Base-by-base conservation (phyloP, 2,797 vertebrate species). In the Denticeps clupeoides region DNA sequence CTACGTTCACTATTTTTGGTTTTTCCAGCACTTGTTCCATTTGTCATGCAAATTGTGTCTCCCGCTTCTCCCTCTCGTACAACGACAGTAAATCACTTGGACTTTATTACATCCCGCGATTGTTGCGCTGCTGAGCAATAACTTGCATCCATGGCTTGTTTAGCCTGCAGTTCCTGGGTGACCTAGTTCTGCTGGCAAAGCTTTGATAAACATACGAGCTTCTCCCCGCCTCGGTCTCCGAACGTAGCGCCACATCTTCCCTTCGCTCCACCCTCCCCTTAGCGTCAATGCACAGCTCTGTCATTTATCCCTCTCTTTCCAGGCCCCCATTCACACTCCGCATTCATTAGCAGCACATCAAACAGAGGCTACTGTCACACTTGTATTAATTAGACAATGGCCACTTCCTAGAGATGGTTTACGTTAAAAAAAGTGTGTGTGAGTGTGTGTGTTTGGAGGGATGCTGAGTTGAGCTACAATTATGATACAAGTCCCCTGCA, bases 121-220 rank as follows among this genome's bases (percentile, higher is more conserved):
- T 48, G 41, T 53, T 35, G 27, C 16, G 18, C 15, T 22, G 49
- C 6, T 15, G 24, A 56, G 55, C 40, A 46, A 27, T 41, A 47
- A 45, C 23, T 52, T 18, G 43, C 46, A 28, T 53, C 53, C 51
- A 49, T 48, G 52, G 22, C 29, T 43, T 51, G 49, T 58, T 62
- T 48, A 48, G 53, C 37, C 48, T 61, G 41, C 18, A 61, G 53
- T 56, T 53, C 29, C 38, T 48, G 53, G 42, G 37, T 65, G 59
- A 60, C 63, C 65, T 50, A 68, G 47, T 66, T 66, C 53, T 16
- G 27, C 46, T 57, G 45, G 56, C 37, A 56, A 50, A 48, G 56
- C 58, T 60, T 63, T 57, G 24, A 62, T 60, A 60, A 59, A 61
- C 57, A 63, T 54, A 58, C 58, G 44, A 56, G 45, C 24, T 33